Evolutionary conservation across 2,797 vertebrate genomes (phyloP).

Genomic region (Rhodeus uyekii): DNA sequence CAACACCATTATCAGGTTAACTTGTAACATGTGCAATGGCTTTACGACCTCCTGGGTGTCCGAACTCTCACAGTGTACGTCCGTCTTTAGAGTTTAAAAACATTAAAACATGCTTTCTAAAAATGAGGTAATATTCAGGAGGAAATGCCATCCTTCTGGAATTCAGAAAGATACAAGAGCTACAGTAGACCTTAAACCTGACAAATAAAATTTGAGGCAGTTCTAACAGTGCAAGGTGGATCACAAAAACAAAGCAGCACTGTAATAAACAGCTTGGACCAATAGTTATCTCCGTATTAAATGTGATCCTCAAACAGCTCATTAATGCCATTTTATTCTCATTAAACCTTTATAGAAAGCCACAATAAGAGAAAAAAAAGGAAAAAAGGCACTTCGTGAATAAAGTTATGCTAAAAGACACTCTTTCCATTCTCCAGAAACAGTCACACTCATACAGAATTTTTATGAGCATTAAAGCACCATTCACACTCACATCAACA

Average conservation of each 20-base stretch:
- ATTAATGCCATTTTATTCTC: not conserved
- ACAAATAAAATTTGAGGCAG: not conserved
- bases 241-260: not conserved
- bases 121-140: not conserved
- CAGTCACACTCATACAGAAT: conserved; percentile 10
- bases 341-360: not conserved
- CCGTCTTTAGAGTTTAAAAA: not conserved
- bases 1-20: not conserved
- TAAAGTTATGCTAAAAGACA: not conserved
- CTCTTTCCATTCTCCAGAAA: not conserved
- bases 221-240: not conserved
- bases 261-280: not conserved
- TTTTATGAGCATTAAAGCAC: not conserved
- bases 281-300: not conserved
- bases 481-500: conserved; percentile 45
- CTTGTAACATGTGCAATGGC: not conserved
- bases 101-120: not conserved
- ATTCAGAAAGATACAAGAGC: not conserved
- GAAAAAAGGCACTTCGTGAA: conserved; percentile 24
- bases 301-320: not conserved
- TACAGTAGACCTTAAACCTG: not conserved
- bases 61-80: not conserved
- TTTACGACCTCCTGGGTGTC: not conserved
- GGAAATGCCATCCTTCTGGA: no score
- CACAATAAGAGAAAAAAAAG: no score